Conservation (phyloP, 2,888 invertebrate genomes). For the Oscheius sp. region DNA sequence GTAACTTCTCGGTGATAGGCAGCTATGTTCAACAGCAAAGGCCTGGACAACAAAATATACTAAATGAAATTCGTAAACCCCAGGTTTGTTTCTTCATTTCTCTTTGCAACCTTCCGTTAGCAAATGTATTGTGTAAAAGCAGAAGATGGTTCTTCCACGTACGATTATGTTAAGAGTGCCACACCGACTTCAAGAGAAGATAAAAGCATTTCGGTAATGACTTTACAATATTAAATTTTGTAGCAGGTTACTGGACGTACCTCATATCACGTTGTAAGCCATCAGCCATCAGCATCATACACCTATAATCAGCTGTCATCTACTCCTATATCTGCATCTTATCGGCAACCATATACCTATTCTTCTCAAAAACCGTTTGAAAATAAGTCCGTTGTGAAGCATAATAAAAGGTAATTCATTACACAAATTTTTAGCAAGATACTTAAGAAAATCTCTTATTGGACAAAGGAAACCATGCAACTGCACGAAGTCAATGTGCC, state of each 20-base stretch:
- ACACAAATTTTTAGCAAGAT: not conserved
- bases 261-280: conserved; percentile 1
- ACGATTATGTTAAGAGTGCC: not conserved
- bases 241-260: not conserved
- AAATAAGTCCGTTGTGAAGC: not conserved
- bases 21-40: not conserved
- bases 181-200: not conserved
- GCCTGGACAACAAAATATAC: not conserved
- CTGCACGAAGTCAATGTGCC: conserved; percentile 96
- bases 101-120: not conserved
- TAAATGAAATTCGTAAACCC: not conserved
- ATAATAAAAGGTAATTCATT: not conserved
- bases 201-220: not conserved
- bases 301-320: not conserved
- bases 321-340: not conserved
- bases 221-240: not conserved
- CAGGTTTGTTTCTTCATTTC: not conserved
- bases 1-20: too few relatives aligned
- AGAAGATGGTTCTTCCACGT: not conserved
- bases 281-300: conserved; percentile 3
- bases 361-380: not conserved
- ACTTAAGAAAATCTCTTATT: conserved; percentile 26
- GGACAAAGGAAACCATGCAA: conserved; percentile 85
- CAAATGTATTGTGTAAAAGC: not conserved
- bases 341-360: conserved; percentile 2